phyloP scores from a whole-genome alignment of 2,888 invertebrate species.

The Brassicogethes aeneus region DNA sequence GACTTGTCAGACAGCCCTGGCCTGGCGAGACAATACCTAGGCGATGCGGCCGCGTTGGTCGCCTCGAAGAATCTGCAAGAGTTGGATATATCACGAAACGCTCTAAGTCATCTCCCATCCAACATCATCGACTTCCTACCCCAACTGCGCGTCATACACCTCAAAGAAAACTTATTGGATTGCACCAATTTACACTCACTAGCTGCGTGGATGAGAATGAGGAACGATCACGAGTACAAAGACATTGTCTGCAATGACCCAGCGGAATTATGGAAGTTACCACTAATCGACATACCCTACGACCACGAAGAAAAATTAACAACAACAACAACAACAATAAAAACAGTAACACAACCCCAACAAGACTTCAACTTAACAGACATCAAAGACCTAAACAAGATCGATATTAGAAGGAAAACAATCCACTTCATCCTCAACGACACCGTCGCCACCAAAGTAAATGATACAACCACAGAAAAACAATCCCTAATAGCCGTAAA shows the following conservation, averaged over 20 bases:
- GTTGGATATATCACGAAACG: slow-evolving; percentile 57
- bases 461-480: slow-evolving; percentile 7
- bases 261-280: slow-evolving; percentile 33
- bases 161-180: slow-evolving; percentile 63
- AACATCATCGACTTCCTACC: slow-evolving; percentile 62
- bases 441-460: not conserved
- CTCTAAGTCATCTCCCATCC: slow-evolving; percentile 54
- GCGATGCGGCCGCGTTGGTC: slow-evolving; percentile 62
- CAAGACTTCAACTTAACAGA: not conserved
- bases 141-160: slow-evolving; percentile 54
- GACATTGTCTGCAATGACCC: slow-evolving; percentile 40
- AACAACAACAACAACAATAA: slow-evolving; percentile 6
- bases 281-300: slow-evolving; percentile 34
- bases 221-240: slow-evolving; percentile 37
- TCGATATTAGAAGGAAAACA: not conserved
- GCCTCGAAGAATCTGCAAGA: slow-evolving; percentile 62
- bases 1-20: slow-evolving; percentile 68
- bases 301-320: slow-evolving; percentile 13
- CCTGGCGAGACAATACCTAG: slow-evolving; percentile 59
- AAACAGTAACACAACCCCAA: slow-evolving; percentile 1
- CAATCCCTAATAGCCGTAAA: not conserved
- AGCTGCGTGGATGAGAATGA: slow-evolving; percentile 56
- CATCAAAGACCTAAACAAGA: not conserved
- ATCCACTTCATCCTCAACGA: not conserved
- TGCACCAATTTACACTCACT: slow-evolving; percentile 60